phyloP scores from a whole-genome alignment of 2,888 invertebrate species.

The Cephalotes varians region DNA sequence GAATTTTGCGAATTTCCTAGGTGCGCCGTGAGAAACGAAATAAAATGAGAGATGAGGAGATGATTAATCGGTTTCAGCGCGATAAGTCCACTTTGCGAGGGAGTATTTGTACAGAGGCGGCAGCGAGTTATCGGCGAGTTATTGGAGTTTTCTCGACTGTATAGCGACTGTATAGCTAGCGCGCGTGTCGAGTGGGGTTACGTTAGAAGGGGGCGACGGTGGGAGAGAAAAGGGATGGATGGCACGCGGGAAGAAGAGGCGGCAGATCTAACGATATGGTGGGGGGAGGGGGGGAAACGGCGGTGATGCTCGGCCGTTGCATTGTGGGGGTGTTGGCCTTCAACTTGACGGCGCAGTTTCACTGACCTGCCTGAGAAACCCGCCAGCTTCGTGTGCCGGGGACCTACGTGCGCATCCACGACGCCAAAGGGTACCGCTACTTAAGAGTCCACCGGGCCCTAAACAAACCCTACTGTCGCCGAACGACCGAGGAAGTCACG shows the following conservation, averaged over 20 bases:
- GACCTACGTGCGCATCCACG: constrained; percentile 69
- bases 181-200: constrained; percentile 41
- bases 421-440: constrained; percentile 75
- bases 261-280: constrained; percentile 64
- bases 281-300: constrained; percentile 55
- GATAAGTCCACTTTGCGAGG: constrained; percentile 19
- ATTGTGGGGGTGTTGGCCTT: constrained; percentile 86
- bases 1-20: constrained; percentile 25
- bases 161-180: constrained; percentile 67
- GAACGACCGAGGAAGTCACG: constrained; percentile 6
- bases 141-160: constrained; percentile 77
- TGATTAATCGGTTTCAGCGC: constrained; percentile 38
- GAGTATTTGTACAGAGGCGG: constrained; percentile 44
- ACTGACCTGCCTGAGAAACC: constrained; percentile 86
- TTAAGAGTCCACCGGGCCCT: constrained; percentile 64
- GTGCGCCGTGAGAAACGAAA: constrained; percentile 17
- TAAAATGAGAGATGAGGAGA: not conserved
- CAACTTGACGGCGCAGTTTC: constrained; percentile 86
- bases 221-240: constrained; percentile 49
- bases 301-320: constrained; percentile 81
- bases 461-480: constrained; percentile 63
- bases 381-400: constrained; percentile 76
- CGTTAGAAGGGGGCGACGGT: constrained; percentile 56
- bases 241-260: constrained; percentile 60
- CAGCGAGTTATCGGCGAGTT: constrained; percentile 71